These are phyloP conservation scores for Microtus montanus DNA, from an alignment of 2,113 vertebrate species.

Conservation along the genomic window DNA sequence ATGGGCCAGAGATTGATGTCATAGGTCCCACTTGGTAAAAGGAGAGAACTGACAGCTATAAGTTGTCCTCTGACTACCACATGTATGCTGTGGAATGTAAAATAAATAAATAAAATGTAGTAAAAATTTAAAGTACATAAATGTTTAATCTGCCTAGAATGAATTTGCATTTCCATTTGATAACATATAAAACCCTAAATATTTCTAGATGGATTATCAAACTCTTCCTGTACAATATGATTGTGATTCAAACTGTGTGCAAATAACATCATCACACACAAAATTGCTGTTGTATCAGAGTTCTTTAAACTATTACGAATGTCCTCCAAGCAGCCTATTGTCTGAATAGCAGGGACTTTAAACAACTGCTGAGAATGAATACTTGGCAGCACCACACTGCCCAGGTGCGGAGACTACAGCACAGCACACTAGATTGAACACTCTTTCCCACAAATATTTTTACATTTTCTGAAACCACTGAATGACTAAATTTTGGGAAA, in stretches of 20 bases:
- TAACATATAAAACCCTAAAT: conserved; percentile 21
- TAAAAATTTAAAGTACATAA: background rate
- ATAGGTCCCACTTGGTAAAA: background rate
- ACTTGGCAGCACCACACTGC: background rate
- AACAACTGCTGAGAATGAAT: background rate
- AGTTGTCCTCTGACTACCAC: too few species aligned
- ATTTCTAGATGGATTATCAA: conserved; percentile 47
- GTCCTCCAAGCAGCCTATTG: background rate
- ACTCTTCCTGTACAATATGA: background rate
- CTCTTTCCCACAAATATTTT: conserved; percentile 12
- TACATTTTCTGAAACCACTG: conserved; percentile 28
- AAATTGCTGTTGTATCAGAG: background rate
- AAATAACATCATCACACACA: background rate
- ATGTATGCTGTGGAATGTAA: too few species aligned
- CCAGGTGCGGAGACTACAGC: background rate
- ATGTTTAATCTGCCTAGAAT: background rate
- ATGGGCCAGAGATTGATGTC: background rate
- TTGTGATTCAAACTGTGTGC: conserved; percentile 15
- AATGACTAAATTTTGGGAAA: background rate
- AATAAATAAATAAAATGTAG: background rate
- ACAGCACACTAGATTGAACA: background rate
- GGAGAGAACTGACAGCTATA: too few species aligned
- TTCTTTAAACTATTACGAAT: background rate
- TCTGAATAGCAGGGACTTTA: background rate
- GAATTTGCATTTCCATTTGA: conserved; percentile 39